These are phyloP conservation scores for Leptinotarsa defecta DNA, from an alignment of 1,140 invertebrate genomes.

Conservation along the genomic window DNA sequence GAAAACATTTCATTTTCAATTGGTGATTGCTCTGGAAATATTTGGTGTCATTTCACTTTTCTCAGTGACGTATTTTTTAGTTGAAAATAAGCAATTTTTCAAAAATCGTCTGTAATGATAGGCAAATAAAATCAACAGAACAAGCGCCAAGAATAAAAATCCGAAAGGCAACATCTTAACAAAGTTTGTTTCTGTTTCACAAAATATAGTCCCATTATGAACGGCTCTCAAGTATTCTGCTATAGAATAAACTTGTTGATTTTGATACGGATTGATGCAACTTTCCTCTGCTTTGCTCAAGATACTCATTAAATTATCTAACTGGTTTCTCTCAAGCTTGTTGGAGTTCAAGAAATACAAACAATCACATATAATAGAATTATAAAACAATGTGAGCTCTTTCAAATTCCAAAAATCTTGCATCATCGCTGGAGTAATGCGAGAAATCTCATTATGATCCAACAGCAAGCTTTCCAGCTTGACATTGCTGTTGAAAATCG, in stretches of 20 bases:
- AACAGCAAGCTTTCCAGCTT: conserved; percentile 55
- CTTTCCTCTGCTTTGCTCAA: not conserved
- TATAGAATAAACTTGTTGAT: conserved; percentile 4
- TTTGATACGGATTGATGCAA: not conserved
- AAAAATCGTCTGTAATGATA: conserved; percentile 55
- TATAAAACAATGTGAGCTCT: conserved; percentile 58
- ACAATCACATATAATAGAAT: conserved; percentile 63
- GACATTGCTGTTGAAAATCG: conserved; percentile 56
- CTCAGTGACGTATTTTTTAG: conserved; percentile 56
- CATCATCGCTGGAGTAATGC: conserved; percentile 61
- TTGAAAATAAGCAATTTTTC: conserved; percentile 62
- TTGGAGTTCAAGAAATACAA: conserved; percentile 53
- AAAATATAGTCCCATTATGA: conserved; percentile 11
- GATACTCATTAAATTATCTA: not conserved
- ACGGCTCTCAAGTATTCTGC: conserved; percentile 32
- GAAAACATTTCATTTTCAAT: conserved; percentile 68
- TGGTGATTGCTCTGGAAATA: conserved; percentile 30
- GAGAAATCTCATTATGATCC: conserved; percentile 61
- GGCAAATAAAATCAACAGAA: conserved; percentile 19
- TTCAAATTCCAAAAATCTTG: conserved; percentile 59
- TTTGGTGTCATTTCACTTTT: conserved; percentile 53
- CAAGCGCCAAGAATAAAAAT: conserved; percentile 26
- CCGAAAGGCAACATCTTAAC: conserved; percentile 23
- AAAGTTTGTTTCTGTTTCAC: conserved; percentile 14
- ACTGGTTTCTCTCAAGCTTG: conserved; percentile 29